These are phyloP conservation scores for Pipistrellus kuhlii DNA, from an alignment of 2,797 vertebrate genomes.

Conservation along the genomic window DNA sequence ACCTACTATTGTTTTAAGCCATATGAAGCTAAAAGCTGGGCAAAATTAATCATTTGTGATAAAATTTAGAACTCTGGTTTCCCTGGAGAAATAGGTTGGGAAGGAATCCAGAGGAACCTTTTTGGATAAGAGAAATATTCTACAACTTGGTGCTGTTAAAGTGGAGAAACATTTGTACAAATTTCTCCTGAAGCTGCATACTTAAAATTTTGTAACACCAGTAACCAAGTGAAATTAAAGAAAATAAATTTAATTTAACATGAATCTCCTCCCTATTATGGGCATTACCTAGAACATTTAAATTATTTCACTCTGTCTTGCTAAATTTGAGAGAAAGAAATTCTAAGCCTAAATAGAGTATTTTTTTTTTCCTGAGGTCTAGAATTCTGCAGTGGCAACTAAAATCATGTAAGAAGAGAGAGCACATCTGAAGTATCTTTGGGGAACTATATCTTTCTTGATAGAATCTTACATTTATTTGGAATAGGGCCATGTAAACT, in stretches of 20 bases:
- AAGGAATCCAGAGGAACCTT: background rate
- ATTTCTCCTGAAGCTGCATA: background rate
- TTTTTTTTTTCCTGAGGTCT: background rate
- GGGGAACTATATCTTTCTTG: background rate
- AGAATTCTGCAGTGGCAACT: background rate
- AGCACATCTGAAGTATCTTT: background rate
- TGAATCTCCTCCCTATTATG: background rate
- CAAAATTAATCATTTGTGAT: background rate
- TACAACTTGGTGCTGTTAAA: background rate
- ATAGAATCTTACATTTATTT: background rate
- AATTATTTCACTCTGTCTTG: background rate
- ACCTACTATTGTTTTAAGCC: background rate
- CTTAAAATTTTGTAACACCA: background rate
- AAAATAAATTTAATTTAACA: background rate
- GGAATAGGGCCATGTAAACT: background rate
- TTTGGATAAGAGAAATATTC: background rate
- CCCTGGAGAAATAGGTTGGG: background rate
- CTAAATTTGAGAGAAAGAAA: conserved; percentile 15
- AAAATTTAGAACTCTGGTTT: background rate
- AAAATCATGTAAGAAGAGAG: background rate
- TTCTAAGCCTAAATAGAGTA: background rate
- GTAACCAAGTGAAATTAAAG: background rate
- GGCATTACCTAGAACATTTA: background rate
- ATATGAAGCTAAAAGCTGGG: background rate
- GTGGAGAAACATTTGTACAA: background rate